A percentile compares a stretch with the other conserved stretches of the same genome.
phyloP scores from a whole-genome alignment of 1,140 invertebrate genomes.

The Leptoteleia sp. region DNA sequence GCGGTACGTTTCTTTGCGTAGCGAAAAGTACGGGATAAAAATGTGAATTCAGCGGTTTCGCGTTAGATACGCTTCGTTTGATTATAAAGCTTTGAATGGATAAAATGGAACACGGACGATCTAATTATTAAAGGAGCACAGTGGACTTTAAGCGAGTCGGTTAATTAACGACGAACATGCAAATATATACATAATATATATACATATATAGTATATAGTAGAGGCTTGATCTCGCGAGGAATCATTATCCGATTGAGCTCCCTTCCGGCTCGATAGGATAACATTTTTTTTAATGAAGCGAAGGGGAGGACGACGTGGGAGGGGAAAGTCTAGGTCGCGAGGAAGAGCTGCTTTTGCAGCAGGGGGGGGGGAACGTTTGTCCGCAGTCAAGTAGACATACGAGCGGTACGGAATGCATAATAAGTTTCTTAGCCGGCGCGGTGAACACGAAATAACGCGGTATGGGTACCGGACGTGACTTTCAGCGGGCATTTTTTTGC shows the following conservation, averaged over 20 bases:
- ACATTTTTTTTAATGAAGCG: constrained; percentile 71
- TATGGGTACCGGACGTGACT: constrained; percentile 39
- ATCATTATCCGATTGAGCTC: constrained; percentile 52
- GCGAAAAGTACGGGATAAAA: no score
- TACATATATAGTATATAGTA: no score
- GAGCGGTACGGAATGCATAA: constrained; percentile 72
- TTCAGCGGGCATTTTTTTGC: constrained; percentile 9
- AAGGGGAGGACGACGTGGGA: neutral
- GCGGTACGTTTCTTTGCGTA: no score
- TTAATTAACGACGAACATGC: constrained; percentile 59
- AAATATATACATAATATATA: no score
- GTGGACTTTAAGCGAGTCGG: constrained; percentile 19
- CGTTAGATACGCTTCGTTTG: no score
- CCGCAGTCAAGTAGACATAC: constrained; percentile 54
- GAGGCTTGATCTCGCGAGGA: constrained; percentile 61
- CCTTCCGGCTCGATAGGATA: constrained; percentile 73
- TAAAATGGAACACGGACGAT: constrained; percentile 14
- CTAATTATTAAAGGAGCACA: constrained; percentile 54
- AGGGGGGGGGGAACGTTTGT: constrained; percentile 40
- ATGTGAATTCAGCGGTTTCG: no score
- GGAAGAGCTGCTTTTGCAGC: constrained; percentile 27
- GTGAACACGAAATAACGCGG: constrained; percentile 64
- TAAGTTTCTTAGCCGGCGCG: constrained; percentile 74
- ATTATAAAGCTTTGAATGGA: no score
- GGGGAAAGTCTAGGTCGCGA: constrained; percentile 50